These are phyloP conservation scores for Stigmatopora nigra DNA, from an alignment of 2,113 vertebrate species.

Conservation along the genomic window DNA sequence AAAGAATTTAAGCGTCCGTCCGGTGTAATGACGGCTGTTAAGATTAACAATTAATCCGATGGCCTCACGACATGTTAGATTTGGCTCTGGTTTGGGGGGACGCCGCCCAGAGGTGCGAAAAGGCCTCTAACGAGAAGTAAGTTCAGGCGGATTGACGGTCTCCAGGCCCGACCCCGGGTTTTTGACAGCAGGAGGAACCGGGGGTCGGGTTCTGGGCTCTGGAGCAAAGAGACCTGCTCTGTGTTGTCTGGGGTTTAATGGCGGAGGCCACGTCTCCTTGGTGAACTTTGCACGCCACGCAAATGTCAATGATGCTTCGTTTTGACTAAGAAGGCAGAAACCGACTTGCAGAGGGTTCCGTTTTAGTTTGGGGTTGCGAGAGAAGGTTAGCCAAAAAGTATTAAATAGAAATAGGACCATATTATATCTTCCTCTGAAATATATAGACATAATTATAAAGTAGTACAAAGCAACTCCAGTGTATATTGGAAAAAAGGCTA, in stretches of 20 bases:
- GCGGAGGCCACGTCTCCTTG: slow-evolving; percentile 30
- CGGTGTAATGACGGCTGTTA: slow-evolving; percentile 61
- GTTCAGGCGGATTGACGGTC: slow-evolving; percentile 40
- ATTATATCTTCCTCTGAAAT: too few species aligned
- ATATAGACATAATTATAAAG: too few species aligned
- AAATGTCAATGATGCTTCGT: slow-evolving; percentile 27
- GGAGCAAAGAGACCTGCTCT: slow-evolving; percentile 44
- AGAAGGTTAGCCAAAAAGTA: too few species aligned
- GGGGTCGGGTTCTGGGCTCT: slow-evolving; percentile 46
- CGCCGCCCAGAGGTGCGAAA: slow-evolving; percentile 40
- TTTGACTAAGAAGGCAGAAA: slow-evolving; percentile 36
- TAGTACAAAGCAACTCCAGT: too few species aligned
- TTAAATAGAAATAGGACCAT: too few species aligned
- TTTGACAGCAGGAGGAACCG: slow-evolving; percentile 58
- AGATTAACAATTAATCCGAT: slow-evolving; percentile 71
- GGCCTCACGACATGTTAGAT: slow-evolving; percentile 61
- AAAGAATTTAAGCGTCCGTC: slow-evolving; percentile 50
- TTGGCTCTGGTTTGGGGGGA: slow-evolving; percentile 47
- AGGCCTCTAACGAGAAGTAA: slow-evolving; percentile 36
- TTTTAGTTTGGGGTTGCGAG: too few species aligned
- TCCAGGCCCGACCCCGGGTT: slow-evolving; percentile 49
- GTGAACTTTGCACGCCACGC: slow-evolving; percentile 54
- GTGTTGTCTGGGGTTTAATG: slow-evolving; percentile 35
- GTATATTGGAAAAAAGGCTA: too few species aligned
- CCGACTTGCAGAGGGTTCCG: slow-evolving; percentile 11